These are phyloP conservation scores for Rotaria magnacalcarata DNA, from an alignment of 2,888 invertebrate genomes.

Conservation along the genomic window DNA sequence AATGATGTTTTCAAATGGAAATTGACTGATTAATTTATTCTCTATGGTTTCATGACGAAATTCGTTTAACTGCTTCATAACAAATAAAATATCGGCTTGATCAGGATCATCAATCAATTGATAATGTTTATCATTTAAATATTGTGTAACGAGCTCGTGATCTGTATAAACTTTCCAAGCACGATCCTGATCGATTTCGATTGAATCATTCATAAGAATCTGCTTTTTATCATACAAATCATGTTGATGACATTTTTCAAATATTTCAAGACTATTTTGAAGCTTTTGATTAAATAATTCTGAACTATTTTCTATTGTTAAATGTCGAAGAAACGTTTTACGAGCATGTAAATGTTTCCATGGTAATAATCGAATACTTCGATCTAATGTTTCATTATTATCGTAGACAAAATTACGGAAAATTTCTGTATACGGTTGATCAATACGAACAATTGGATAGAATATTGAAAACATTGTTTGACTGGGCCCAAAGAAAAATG, in stretches of 20 bases:
- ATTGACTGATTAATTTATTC: slow-evolving; percentile 74
- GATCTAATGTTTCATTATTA: slow-evolving; percentile 56
- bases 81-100: slow-evolving; percentile 81
- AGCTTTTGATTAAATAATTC: slow-evolving; percentile 4
- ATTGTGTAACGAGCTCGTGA: slow-evolving; percentile 65
- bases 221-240: not conserved
- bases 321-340: not conserved
- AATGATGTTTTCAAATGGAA: slow-evolving; percentile 80
- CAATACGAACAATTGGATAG: slow-evolving; percentile 52
- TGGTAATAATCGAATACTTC: slow-evolving; percentile 65
- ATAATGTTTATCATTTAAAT: slow-evolving; percentile 70
- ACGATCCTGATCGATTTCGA: not conserved
- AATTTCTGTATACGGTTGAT: slow-evolving; percentile 50
- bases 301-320: not conserved
- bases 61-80: slow-evolving; percentile 71
- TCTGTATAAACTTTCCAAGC: slow-evolving; percentile 68
- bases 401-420: slow-evolving; percentile 53
- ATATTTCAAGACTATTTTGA: not conserved
- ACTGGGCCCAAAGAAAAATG: slow-evolving; percentile 69
- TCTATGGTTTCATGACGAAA: slow-evolving; percentile 60
- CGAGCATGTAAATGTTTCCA: slow-evolving; percentile 64
- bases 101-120: slow-evolving; percentile 68
- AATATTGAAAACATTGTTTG: slow-evolving; percentile 51
- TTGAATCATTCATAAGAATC: not conserved
- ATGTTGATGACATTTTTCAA: slow-evolving; percentile 27